These are phyloP conservation scores for Drosophila sulfurigaster DNA, from an alignment of 1,140 invertebrate genomes.

Conservation along the genomic window DNA sequence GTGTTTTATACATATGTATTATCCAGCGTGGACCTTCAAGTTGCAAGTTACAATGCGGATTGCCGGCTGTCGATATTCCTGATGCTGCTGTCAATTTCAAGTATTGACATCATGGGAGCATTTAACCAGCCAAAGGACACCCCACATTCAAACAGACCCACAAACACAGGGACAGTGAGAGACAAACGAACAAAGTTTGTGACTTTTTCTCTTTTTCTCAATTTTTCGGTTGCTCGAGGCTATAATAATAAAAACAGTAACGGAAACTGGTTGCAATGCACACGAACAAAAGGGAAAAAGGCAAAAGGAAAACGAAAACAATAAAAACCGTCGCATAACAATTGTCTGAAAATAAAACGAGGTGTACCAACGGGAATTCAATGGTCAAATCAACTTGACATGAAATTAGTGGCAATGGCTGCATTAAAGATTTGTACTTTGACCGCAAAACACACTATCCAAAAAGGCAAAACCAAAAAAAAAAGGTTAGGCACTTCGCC, in stretches of 20 bases:
- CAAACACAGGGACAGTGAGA: conserved; percentile 8
- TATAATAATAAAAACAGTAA: conserved; percentile 76
- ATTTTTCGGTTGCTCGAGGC: conserved; percentile 56
- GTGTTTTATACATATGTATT: conserved; percentile 9
- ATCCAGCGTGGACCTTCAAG: conserved; percentile 2
- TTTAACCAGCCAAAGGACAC: conserved; percentile 61
- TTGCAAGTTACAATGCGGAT: conserved; percentile 9
- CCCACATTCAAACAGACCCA: conserved; percentile 12
- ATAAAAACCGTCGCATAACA: conserved; percentile 65
- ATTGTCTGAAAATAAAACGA: conserved; percentile 62
- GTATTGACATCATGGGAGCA: conserved; percentile 73
- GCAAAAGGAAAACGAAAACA: conserved; percentile 22
- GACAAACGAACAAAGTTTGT: conserved; percentile 37
- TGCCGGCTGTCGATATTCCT: conserved; percentile 29
- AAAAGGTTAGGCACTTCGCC: conserved; percentile 19
- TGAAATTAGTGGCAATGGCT: conserved; percentile 69
- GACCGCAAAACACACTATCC: conserved; percentile 24
- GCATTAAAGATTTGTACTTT: conserved; percentile 47
- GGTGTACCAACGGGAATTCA: conserved; percentile 13
- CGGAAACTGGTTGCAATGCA: conserved; percentile 69
- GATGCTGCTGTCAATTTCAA: conserved; percentile 60
- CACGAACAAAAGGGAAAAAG: conserved; percentile 56
- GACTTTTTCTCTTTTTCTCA: conserved; percentile 59
- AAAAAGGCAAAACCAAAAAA: conserved; percentile 4
- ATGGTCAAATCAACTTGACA: conserved; percentile 65